Evolutionary conservation across 2,797 vertebrate species (phyloP), one percentile per base, ranked within the genome.

Genomic region (Gambusia yucatana): DNA sequence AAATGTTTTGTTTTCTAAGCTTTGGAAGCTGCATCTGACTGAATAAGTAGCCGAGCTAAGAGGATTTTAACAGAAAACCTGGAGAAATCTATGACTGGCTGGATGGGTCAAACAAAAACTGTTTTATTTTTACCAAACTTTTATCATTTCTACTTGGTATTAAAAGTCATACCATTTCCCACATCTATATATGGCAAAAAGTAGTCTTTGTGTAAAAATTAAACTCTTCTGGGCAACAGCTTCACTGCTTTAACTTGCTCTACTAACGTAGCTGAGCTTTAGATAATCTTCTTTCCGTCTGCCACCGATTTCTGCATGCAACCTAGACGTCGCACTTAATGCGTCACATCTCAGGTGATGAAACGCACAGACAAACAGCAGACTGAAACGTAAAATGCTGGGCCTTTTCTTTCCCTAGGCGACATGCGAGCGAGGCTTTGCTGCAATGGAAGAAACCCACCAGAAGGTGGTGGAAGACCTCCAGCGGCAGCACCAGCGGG

Each of bases 361-460:
- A 33, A 70, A 22, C 77, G 57, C 25, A 25, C 39, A 1, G n/a
- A 71, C 16, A 1, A 8, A 28, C 16, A 20, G 10, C 36, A 39
- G 0, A 1, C 57, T 74, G 1, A 59, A 20, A 71, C 46, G 28
- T 25, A 10, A 3, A 82, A 17, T 43, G 41, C 65, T 69, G 67
- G 48, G 76, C 44, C 22, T 8, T 84, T 67, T 76, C 30, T 36
- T 50, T 47, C 55, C 41, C 16, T 88, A 99, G 98, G 98, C 98
- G 82, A 99, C 98, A 0, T 99, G 98, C 77, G 98, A 99, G 91
- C 96, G 98, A 63, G 98, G 98, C 55, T 99, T 99, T 92, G 95
- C 97, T 16, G 97, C 97, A 52, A 99, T 99, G 98, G 98, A 99
- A 87, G 98, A 99, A 90, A 99, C 98, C 0, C 98, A 99, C 90